These are phyloP conservation scores for Remorina albescens DNA, from an alignment of 2,797 vertebrate species.

Conservation along the genomic window DNA sequence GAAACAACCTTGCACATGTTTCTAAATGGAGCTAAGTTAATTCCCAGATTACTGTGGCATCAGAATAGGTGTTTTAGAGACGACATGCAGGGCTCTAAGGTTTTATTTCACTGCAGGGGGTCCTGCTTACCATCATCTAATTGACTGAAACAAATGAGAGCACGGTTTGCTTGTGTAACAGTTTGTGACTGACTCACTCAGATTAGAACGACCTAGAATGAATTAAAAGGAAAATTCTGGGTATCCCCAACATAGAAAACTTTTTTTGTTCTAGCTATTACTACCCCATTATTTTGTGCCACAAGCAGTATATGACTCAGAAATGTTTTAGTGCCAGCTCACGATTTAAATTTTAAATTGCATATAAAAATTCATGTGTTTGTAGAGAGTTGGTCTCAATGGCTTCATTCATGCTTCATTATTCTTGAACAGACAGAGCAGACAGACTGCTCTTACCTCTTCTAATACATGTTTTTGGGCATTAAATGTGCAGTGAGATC, in stretches of 20 bases:
- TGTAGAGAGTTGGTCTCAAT: too few species aligned
- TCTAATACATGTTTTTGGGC: too few species aligned
- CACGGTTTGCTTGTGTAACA: neutral
- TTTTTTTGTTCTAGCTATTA: neutral
- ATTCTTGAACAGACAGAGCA: too few species aligned
- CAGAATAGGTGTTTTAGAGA: conserved; percentile 20
- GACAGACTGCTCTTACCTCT: too few species aligned
- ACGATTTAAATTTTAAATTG: neutral
- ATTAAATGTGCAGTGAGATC: too few species aligned
- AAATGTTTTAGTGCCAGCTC: neutral
- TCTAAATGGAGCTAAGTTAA: conserved; percentile 23
- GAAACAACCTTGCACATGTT: conserved; percentile 3
- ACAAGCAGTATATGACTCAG: neutral
- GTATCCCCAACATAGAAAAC: neutral
- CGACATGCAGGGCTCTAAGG: conserved; percentile 1
- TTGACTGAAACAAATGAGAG: conserved; percentile 17
- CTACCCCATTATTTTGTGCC: neutral
- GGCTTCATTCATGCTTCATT: too few species aligned
- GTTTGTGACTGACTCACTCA: neutral
- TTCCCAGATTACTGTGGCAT: conserved; percentile 35
- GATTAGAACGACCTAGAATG: neutral
- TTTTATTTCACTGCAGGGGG: conserved; percentile 32
- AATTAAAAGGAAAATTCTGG: neutral
- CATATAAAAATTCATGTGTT: too few species aligned
- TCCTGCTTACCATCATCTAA: conserved; percentile 3